phyloP scores from a whole-genome alignment of 2,797 vertebrate species.

The Staurois parvus region DNA sequence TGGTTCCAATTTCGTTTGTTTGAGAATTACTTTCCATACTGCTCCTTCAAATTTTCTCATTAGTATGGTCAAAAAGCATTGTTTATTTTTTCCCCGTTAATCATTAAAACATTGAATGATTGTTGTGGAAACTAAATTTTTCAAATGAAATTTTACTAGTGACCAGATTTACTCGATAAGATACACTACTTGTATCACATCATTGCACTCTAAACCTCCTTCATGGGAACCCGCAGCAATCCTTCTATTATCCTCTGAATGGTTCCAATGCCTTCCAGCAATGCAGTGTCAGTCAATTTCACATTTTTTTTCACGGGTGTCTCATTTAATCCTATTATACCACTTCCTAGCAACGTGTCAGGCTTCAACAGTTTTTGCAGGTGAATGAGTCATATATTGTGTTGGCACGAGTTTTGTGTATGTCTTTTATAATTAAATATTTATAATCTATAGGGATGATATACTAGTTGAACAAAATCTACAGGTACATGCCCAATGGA shows the following conservation, averaged over 20 bases:
- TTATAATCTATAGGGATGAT: not conserved
- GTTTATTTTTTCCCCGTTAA: too few relatives aligned
- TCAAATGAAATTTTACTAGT: too few relatives aligned
- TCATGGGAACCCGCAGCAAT: not conserved
- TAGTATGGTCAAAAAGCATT: too few relatives aligned
- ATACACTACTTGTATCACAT: not conserved
- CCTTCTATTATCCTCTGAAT: slow-evolving; percentile 9
- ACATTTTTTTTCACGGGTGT: slow-evolving; percentile 18
- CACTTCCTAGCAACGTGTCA: slow-evolving; percentile 53
- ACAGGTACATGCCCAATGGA: too few relatives aligned
- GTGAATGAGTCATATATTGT: slow-evolving; percentile 31
- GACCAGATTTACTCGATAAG: not conserved
- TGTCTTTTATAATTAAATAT: not conserved
- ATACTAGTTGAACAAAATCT: too few relatives aligned
- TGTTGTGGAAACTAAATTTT: too few relatives aligned
- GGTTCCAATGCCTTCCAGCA: slow-evolving; percentile 28
- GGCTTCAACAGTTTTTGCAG: slow-evolving; percentile 31
- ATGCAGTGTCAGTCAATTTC: slow-evolving; percentile 46
- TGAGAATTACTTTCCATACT: too few relatives aligned
- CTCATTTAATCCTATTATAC: slow-evolving; percentile 49
- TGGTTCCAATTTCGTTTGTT: too few relatives aligned
- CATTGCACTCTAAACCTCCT: not conserved
- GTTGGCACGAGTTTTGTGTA: not conserved
- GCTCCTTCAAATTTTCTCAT: too few relatives aligned
- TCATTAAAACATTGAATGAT: too few relatives aligned